Evolutionary conservation across 1,140 invertebrate species (phyloP).

Genomic region (Conus ventricosus): DNA sequence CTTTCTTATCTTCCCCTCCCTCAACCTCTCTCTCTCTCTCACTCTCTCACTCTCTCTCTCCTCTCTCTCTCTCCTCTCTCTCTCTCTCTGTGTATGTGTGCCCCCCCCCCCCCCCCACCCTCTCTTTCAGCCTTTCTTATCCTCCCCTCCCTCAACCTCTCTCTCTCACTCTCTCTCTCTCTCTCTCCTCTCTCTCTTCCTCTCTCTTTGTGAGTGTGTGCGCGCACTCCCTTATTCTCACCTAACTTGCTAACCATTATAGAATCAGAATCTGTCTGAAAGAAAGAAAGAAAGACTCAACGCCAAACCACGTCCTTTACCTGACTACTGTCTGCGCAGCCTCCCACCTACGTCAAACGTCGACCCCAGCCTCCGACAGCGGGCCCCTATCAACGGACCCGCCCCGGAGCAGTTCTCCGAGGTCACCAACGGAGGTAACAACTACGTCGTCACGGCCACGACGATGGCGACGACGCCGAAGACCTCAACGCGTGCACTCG

Average conservation of each 20-base stretch:
- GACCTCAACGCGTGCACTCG: slow-evolving; percentile 28
- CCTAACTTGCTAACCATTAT: background rate
- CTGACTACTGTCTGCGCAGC: background rate
- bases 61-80: background rate
- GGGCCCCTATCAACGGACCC: background rate
- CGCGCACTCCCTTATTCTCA: background rate
- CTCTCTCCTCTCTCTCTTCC: background rate
- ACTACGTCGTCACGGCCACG: background rate
- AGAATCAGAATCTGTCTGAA: background rate
- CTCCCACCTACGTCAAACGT: background rate
- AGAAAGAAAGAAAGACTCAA: background rate
- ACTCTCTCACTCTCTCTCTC: background rate
- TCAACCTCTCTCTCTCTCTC: slow-evolving; percentile 3
- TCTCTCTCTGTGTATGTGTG: slow-evolving; percentile 15
- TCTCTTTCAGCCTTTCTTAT: no score
- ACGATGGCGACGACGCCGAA: background rate
- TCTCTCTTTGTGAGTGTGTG: background rate
- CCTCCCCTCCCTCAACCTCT: background rate
- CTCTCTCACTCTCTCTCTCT: slow-evolving; percentile 10
- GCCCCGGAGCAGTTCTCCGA: background rate
- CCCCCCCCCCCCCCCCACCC: background rate
- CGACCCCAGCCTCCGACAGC: background rate
- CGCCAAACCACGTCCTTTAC: background rate
- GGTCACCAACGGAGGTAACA: background rate
- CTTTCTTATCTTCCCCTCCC: no score